Evolutionary conservation across 2,113 vertebrate species (phyloP).

Genomic region (Galemys pyrenaicus): DNA sequence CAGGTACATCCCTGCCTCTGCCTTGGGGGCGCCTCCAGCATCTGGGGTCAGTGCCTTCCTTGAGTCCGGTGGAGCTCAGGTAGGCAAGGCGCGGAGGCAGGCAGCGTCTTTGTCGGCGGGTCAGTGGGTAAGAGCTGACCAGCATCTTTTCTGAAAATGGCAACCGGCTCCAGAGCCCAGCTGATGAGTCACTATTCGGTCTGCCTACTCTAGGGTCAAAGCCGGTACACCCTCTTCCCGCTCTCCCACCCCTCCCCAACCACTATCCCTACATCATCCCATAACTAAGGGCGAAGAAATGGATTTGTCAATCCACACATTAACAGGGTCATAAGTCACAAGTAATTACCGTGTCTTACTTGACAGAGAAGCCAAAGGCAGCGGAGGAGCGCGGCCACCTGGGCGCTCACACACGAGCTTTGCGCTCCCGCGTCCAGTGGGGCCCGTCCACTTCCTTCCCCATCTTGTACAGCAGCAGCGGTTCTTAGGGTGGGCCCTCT

Average conservation of each 20-base stretch:
- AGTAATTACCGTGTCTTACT: not conserved
- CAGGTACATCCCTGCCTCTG: not conserved
- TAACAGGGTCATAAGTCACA: not conserved
- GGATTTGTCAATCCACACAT: not conserved
- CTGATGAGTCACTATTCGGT: not conserved
- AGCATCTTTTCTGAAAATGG: not conserved
- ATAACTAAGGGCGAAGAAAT: not conserved
- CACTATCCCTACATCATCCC: not conserved
- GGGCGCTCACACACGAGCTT: not conserved
- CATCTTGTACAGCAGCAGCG: rapidly evolving
- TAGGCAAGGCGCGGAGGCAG: not conserved
- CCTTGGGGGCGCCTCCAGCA: too few species aligned
- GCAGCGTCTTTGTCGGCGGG: not conserved
- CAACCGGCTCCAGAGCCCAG: not conserved
- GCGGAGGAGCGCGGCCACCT: too few species aligned
- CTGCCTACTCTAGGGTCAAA: not conserved
- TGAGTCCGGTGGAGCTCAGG: not conserved
- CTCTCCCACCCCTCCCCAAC: too few species aligned
- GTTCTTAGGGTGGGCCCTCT: not conserved
- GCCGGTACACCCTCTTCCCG: not conserved
- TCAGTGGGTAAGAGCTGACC: not conserved
- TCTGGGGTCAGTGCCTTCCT: not conserved
- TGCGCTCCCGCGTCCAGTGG: rapidly evolving
- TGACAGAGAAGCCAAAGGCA: not conserved
- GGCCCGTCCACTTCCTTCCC: too few species aligned